phyloP scores from a whole-genome alignment of 2,888 invertebrate genomes.

The Papilio protenor region DNA sequence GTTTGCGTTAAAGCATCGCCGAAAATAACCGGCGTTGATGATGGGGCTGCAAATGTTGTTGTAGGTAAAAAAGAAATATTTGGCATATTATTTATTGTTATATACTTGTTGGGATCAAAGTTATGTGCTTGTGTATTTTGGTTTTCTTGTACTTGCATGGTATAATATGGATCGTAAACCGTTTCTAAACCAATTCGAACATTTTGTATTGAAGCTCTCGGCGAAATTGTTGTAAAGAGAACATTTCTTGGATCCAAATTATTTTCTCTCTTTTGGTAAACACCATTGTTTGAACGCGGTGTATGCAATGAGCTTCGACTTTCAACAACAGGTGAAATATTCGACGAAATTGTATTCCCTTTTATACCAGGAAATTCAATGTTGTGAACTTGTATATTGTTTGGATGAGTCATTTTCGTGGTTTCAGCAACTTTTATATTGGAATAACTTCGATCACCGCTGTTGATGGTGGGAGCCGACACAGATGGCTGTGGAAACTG shows the following conservation, averaged over 20 bases:
- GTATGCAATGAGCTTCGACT: conserved; percentile 11
- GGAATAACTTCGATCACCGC: background rate
- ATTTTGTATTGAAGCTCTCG: conserved; percentile 57
- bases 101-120: conserved; percentile 53
- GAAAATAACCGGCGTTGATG: conserved; percentile 59
- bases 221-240: conserved; percentile 54
- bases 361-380: conserved; percentile 8
- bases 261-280: conserved; percentile 38
- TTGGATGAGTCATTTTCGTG: background rate
- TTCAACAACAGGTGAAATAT: conserved; percentile 14
- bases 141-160: conserved; percentile 52
- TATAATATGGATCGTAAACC: conserved; percentile 60
- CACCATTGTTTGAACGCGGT: conserved; percentile 6
- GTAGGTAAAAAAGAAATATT: conserved; percentile 62
- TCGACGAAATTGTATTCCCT: background rate
- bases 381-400: background rate
- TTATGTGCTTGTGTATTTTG: conserved; percentile 48
- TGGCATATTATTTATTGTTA: conserved; percentile 55
- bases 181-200: conserved; percentile 62
- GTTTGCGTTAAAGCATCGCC: conserved; percentile 56
- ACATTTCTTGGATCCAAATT: conserved; percentile 52
- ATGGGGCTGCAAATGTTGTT: conserved; percentile 59
- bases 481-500: background rate
- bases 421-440: conserved; percentile 12
- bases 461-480: background rate